Conservation (phyloP, 1,140 invertebrate genomes). For the Littorina saxatilis region DNA sequence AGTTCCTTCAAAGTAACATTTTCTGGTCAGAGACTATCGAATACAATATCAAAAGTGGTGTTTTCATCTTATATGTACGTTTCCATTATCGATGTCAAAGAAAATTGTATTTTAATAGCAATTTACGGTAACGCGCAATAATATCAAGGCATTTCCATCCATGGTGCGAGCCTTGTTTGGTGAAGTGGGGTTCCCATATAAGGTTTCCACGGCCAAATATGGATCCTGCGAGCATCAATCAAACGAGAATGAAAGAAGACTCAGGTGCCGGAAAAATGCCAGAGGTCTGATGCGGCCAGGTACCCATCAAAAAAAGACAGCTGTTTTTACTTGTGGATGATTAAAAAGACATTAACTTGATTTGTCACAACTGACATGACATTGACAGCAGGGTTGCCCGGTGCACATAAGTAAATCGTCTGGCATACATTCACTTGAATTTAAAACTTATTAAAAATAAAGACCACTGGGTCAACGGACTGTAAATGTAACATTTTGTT, state of each 20-base stretch:
- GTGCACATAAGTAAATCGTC: too few relatives aligned
- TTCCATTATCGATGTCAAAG: too few relatives aligned
- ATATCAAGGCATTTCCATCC: slow-evolving; percentile 38
- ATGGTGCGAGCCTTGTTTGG: slow-evolving; percentile 66
- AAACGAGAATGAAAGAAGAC: slow-evolving; percentile 29
- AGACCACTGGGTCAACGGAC: background rate
- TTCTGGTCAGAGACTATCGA: too few relatives aligned
- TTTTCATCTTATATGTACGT: too few relatives aligned
- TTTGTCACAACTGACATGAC: too few relatives aligned
- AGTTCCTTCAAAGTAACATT: slow-evolving; percentile 2
- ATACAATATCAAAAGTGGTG: too few relatives aligned
- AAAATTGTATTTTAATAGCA: background rate
- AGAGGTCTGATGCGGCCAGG: slow-evolving; percentile 12
- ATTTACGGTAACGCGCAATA: background rate
- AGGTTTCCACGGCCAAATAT: slow-evolving; percentile 73
- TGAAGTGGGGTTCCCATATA: slow-evolving; percentile 69
- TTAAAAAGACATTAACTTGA: too few relatives aligned
- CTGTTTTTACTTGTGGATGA: too few relatives aligned
- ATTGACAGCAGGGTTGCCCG: too few relatives aligned
- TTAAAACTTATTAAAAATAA: background rate
- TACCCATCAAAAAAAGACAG: too few relatives aligned
- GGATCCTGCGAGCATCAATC: slow-evolving; percentile 48
- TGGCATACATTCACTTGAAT: too few relatives aligned
- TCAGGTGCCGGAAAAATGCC: slow-evolving; percentile 14
- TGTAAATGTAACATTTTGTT: too few relatives aligned